Evolutionary conservation across 2,888 invertebrate species (phyloP).

Genomic region (Conchocele bisecta): DNA sequence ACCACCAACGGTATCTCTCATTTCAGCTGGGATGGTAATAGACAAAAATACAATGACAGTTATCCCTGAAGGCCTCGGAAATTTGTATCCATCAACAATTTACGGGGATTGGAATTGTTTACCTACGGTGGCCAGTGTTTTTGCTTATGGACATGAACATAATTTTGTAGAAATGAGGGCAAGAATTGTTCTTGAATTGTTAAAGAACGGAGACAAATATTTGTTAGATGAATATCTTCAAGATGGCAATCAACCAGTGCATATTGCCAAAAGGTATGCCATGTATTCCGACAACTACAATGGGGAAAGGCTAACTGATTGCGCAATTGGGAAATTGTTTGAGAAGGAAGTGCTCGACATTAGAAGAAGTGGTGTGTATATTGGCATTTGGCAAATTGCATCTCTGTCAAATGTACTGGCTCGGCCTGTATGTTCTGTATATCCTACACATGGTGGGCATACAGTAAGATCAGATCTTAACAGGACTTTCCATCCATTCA

Average conservation of each 20-base stretch:
- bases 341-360: conserved; percentile 24
- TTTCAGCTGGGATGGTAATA: too few species aligned
- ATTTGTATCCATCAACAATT: too few species aligned
- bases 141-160: conserved; percentile 19
- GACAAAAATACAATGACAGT: too few species aligned
- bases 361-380: conserved; percentile 10
- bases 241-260: conserved; percentile 5
- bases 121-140: conserved; percentile 8
- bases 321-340: conserved; percentile 3
- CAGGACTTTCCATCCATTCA: conserved; percentile 13
- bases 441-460: conserved; percentile 3
- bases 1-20: too few species aligned
- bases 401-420: conserved; percentile 7
- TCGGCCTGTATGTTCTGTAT: conserved; percentile 18
- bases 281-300: conserved; percentile 27
- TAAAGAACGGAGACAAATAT: conserved; percentile 8
- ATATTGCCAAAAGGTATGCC: conserved; percentile 5
- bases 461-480: conserved; percentile 8
- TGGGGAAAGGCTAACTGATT: not conserved
- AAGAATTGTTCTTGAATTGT: conserved; percentile 11
- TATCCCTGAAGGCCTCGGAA: too few species aligned
- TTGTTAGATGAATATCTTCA: conserved; percentile 10
- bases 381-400: conserved; percentile 52
- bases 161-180: conserved; percentile 6
- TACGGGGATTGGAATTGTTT: conserved; percentile 26